Evolutionary conservation across 2,888 invertebrate genomes (phyloP), one percentile per base, ranked within the genome.

Genomic region (Lycophotia porphyrea): DNA sequence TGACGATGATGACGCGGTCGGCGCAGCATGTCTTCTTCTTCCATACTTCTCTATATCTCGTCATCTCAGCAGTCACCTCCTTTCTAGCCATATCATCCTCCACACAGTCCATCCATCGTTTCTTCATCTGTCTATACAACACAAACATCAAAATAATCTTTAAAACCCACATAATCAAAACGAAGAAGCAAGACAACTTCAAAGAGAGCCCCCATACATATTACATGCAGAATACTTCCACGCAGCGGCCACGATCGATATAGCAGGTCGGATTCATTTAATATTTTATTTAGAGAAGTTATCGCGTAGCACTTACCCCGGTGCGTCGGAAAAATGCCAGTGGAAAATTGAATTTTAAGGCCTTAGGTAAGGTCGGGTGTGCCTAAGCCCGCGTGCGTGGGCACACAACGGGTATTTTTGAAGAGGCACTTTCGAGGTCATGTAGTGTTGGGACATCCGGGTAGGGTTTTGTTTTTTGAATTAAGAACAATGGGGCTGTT

Each of bases 281-380:
- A 88, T 88, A 85, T 85, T 88, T 88, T 85, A 88, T 86, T 88
- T 87, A 85, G 73, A 74, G 68, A 88, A 84, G 87, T 84, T 87
- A 88, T 88, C 81, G 84, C 79, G 66, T 63, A 47, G 67, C 64
- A 69, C 78, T 80, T 73, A 71, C 72, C 49, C 52, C 44, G 49
- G 73, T 67, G 63, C 60, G 73, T 63, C 65, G 72, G 73, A 87
- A 85, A 87, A 87, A 82, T 87, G 64, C 70, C 52, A 21, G 73
- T 60, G 34, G 78, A 84, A 85, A 88, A 87, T 87, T 88, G 80
- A 88, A 88, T 87, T 87, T 85, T 79, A 87, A 80, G 75, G 66
- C 73, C 52, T 52, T 42, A n/a, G 31, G 42, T 73, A 61, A 44
- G 71, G 80, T 55, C 31, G 52, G 42, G 63, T 71, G 55, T 64